Conservation (phyloP, 2,797 vertebrate species). For the Oryzias sinensis region DNA sequence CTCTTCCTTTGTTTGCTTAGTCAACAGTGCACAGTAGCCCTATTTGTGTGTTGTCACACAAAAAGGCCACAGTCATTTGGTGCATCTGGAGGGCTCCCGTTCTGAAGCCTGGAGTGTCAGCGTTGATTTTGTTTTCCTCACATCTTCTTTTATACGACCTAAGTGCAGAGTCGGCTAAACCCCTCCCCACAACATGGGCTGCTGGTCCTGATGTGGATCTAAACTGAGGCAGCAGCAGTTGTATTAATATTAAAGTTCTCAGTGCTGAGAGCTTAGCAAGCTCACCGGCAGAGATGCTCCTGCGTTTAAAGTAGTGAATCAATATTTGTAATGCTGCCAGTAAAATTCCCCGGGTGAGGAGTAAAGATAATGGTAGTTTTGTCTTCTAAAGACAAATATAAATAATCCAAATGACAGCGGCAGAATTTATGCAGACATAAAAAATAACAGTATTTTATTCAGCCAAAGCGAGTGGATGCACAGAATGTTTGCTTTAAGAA, state of each 20-base stretch:
- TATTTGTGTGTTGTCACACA: slow-evolving; percentile 10
- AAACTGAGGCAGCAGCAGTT: slow-evolving; percentile 24
- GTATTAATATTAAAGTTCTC: slow-evolving; percentile 22
- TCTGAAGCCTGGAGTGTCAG: slow-evolving; percentile 22
- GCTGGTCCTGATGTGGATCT: slow-evolving; percentile 22
- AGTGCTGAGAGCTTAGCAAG: slow-evolving; percentile 16
- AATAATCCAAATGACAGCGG: too few species aligned
- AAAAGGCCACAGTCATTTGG: slow-evolving; percentile 9
- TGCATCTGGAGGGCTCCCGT: slow-evolving; percentile 23
- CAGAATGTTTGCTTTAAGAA: too few species aligned
- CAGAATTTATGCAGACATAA: too few species aligned
- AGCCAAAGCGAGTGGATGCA: too few species aligned
- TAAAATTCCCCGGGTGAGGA: slow-evolving; percentile 11
- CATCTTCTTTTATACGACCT: slow-evolving; percentile 51
- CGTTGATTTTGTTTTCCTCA: slow-evolving; percentile 26
- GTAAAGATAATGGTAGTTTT: slow-evolving; percentile 26
- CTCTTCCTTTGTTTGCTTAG: slow-evolving; percentile 19
- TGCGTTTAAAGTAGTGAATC: slow-evolving; percentile 33
- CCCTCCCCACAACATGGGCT: slow-evolving; percentile 9
- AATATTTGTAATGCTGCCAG: slow-evolving; percentile 35
- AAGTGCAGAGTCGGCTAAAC: slow-evolving; percentile 20
- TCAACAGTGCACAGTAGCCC: slow-evolving; percentile 14
- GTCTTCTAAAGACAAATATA: slow-evolving; percentile 12
- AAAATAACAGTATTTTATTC: too few species aligned
- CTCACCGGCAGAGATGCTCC: slow-evolving; percentile 14